These are phyloP conservation scores for Phalloptychus januarius DNA, from an alignment of 2,797 vertebrate species.

Conservation along the genomic window DNA sequence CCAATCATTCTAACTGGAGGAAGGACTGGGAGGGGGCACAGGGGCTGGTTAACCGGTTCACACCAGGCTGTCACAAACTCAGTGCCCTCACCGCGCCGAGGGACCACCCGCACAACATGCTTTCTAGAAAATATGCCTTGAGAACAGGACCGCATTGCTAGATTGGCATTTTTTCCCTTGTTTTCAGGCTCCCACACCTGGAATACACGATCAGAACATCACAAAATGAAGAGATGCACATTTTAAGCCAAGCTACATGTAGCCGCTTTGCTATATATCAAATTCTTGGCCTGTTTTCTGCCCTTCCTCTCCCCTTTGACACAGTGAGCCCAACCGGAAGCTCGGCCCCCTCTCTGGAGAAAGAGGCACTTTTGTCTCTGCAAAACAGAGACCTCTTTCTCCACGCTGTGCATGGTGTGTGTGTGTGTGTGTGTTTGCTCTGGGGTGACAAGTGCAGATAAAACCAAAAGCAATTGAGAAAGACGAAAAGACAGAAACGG, in stretches of 20 bases:
- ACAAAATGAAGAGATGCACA: slow-evolving; percentile 38
- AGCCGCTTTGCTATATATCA: slow-evolving; percentile 57
- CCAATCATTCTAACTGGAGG: slow-evolving; percentile 57
- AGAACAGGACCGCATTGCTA: slow-evolving; percentile 33
- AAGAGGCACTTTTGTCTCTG: slow-evolving; percentile 86
- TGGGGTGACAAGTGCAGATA: slow-evolving; percentile 72
- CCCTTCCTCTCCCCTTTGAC: slow-evolving; percentile 84
- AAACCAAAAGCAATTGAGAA: slow-evolving; percentile 70
- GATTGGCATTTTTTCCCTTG: slow-evolving; percentile 25
- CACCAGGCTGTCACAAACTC: slow-evolving; percentile 81
- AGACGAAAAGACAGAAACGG: slow-evolving; percentile 42
- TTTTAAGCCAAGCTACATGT: slow-evolving; percentile 19
- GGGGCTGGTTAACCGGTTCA: slow-evolving; percentile 64
- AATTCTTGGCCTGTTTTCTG: slow-evolving; percentile 80
- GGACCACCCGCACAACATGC: slow-evolving; percentile 63
- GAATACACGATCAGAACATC: slow-evolving; percentile 36
- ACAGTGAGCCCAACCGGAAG: slow-evolving; percentile 88
- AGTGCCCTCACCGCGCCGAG: slow-evolving; percentile 69
- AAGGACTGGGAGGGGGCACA: slow-evolving; percentile 38
- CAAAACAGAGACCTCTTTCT: slow-evolving; percentile 85
- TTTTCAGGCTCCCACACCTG: slow-evolving; percentile 40
- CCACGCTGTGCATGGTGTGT: slow-evolving; percentile 41
- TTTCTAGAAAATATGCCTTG: slow-evolving; percentile 18
- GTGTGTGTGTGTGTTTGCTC: slow-evolving; percentile 42
- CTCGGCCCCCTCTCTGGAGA: slow-evolving; percentile 79